Evolutionary conservation across 2,888 invertebrate species (phyloP), one percentile per base, ranked within the genome.

Genomic region (Temnothorax unifasciatus): DNA sequence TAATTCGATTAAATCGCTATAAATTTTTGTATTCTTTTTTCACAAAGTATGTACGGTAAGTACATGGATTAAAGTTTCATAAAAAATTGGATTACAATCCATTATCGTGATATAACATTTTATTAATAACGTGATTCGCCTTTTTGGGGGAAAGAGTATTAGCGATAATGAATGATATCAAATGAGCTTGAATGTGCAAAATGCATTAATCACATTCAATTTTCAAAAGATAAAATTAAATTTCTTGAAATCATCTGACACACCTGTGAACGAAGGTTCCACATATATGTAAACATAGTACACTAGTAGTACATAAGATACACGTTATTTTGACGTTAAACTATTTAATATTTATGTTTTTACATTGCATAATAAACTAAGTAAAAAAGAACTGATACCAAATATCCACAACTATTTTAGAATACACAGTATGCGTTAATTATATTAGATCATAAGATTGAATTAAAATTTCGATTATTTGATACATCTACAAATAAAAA

Each of bases 61-160:
- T 64, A 38, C 15, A 11, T 50, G 9, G n/a, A 77, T 77, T 77
- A 77, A 77, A 68, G 15, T 29, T 68, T 54, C 68, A 77, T 68
- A 29, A 5, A 54, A 54, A 66, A 68, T 34, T 54, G 18, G 11
- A 29, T 61, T 68, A 8, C 54, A 29, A 29, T 54, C 13, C 29
- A 54, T 77, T 68, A 68, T n/a, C 41, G 9, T 18, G 41, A 18
- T 34, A 38, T 13, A 34, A 64, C 25, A 68, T 77, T 77, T 77
- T 68, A 77, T 77, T 68, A 68, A 77, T 74, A 68, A 18, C 18
- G 18, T 3, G 1, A 47, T 47, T 75, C 38, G 21, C 21, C 29
- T 47, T 59, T 44, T 59, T 2, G 5, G 15, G 15, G 34, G 11
- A 41, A n/a, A 25, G 13, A n/a, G 29, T 15, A 50, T 64, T 38